phyloP scores from a whole-genome alignment of 2,797 vertebrate species.

The Ctenosaura bakeri region DNA sequence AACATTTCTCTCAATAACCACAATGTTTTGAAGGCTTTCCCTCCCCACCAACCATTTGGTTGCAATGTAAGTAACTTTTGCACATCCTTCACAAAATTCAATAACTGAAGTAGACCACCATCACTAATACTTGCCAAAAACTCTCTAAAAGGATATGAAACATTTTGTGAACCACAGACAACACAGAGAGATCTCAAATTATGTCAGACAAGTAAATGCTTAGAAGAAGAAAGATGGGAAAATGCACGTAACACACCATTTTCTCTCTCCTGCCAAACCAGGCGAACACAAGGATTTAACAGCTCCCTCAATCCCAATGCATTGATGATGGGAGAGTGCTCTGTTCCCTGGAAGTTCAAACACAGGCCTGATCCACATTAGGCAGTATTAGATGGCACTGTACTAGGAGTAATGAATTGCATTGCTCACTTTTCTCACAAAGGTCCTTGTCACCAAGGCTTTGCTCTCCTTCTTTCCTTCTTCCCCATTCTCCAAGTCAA shows the following conservation, averaged over 20 bases:
- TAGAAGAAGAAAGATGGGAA: not conserved
- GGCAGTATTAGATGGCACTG: too few species aligned
- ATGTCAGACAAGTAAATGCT: not conserved
- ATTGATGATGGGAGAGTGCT: not conserved
- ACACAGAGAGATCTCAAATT: not conserved
- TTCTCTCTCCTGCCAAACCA: not conserved
- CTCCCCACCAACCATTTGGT: not conserved
- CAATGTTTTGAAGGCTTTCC: conserved; percentile 24
- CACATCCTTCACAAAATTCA: not conserved
- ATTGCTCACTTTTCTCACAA: too few species aligned
- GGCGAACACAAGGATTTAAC: not conserved
- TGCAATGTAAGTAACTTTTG: conserved; percentile 11
- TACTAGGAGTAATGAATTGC: too few species aligned
- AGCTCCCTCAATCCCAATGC: not conserved
- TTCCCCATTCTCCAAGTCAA: not conserved
- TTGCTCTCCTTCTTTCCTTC: not conserved
- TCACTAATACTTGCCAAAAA: not conserved
- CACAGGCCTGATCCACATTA: too few species aligned
- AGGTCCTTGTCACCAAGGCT: not conserved
- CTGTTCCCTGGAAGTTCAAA: not conserved
- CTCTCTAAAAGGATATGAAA: not conserved
- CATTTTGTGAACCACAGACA: not conserved
- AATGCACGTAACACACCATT: not conserved
- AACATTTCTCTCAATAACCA: not conserved
- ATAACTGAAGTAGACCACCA: not conserved